A percentile compares a stretch with the other conserved stretches of the same genome.
These are phyloP conservation scores for Zosterops pallidus DNA, from an alignment of 2,113 vertebrate genomes.

Conservation along the genomic window DNA sequence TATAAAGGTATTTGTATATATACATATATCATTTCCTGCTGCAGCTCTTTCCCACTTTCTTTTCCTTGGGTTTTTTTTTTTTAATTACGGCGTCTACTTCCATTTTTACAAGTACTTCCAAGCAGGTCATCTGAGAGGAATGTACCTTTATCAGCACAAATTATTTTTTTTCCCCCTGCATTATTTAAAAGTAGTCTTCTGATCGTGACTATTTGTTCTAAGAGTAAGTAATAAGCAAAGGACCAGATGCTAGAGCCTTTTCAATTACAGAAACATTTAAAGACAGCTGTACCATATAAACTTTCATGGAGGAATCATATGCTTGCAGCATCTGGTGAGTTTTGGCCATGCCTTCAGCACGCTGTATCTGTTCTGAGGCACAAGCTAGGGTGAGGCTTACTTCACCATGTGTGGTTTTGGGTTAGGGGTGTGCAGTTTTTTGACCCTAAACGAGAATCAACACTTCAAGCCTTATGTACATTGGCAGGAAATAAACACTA, in stretches of 20 bases:
- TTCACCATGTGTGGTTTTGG: background rate
- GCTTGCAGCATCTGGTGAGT: slow-evolving; percentile 70
- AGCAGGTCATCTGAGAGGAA: background rate
- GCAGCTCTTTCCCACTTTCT: background rate
- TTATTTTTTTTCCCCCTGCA: background rate
- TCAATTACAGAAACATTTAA: slow-evolving; percentile 70
- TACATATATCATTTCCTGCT: background rate
- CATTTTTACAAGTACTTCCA: background rate
- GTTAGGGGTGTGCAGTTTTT: background rate
- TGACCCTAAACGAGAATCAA: background rate
- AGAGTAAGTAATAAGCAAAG: slow-evolving; percentile 70
- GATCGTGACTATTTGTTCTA: slow-evolving; percentile 17
- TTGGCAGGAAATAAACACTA: background rate
- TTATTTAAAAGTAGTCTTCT: slow-evolving; percentile 66
- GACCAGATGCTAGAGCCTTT: slow-evolving; percentile 72
- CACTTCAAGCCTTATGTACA: background rate
- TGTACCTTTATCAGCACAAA: background rate
- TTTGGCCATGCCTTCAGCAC: slow-evolving; percentile 48
- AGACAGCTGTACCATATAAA: slow-evolving; percentile 74
- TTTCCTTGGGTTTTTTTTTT: background rate
- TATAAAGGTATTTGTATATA: background rate
- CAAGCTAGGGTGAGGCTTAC: slow-evolving; percentile 8
- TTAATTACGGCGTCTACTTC: background rate
- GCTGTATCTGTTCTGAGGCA: slow-evolving; percentile 43
- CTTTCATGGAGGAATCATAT: slow-evolving; percentile 70